phyloP scores from a whole-genome alignment of 2,797 vertebrate species.

The Danio aesculapii region DNA sequence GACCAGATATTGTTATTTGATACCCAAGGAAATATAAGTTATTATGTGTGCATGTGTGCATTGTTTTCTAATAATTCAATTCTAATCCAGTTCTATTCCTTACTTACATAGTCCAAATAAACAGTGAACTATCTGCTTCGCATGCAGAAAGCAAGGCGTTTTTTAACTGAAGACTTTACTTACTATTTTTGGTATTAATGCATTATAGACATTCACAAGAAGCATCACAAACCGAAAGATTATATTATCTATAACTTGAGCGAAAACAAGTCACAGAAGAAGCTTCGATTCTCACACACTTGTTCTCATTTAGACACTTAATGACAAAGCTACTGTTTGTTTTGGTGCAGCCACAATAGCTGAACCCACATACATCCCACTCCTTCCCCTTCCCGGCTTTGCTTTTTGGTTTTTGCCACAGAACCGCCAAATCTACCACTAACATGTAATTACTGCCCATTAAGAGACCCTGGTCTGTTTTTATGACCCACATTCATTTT shows the following conservation, averaged over 20 bases:
- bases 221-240: too few relatives aligned
- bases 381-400: conserved; percentile 8
- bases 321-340: conserved; percentile 51
- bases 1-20: too few relatives aligned
- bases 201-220: too few relatives aligned
- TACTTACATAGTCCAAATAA: too few relatives aligned
- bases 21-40: too few relatives aligned
- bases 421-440: conserved; percentile 68
- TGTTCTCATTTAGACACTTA: conserved; percentile 39
- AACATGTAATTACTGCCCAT: conserved; percentile 76
- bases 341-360: conserved; percentile 11
- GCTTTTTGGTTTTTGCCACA: conserved; percentile 60
- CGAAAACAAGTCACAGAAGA: conserved; percentile 11
- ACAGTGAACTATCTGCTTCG: too few relatives aligned
- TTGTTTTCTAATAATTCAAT: too few relatives aligned
- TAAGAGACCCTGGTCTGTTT: conserved; percentile 66
- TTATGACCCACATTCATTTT: conserved; percentile 49
- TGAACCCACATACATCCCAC: conserved; percentile 30
- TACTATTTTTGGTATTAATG: too few relatives aligned
- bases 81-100: too few relatives aligned
- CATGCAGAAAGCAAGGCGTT: too few relatives aligned
- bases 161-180: too few relatives aligned
- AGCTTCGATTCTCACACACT: conserved; percentile 26
- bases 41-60: too few relatives aligned
- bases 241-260: neutral